Evolutionary conservation across 2,113 vertebrate genomes (phyloP).

Genomic region (Nothocercus julius): DNA sequence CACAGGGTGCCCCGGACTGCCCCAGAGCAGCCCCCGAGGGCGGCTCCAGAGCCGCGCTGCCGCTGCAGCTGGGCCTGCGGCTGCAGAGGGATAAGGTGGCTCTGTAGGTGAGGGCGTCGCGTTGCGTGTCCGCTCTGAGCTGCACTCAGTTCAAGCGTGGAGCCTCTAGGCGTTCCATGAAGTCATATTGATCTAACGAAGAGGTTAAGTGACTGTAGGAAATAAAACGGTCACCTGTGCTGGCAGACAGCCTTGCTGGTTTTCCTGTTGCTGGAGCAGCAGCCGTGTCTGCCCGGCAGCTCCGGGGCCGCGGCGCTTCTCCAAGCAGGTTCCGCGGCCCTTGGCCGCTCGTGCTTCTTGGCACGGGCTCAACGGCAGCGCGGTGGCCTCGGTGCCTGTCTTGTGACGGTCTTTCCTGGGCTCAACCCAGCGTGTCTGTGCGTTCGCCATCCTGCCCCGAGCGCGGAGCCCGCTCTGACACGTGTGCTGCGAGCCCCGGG

Average conservation of each 20-base stretch:
- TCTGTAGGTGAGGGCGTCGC: not conserved
- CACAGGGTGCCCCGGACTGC: not conserved
- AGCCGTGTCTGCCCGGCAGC: not conserved
- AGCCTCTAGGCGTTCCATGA: not conserved
- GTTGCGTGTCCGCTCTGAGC: not conserved
- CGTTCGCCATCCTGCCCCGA: not conserved
- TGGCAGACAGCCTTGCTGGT: not conserved
- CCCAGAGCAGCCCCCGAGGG: not conserved
- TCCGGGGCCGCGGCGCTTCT: accelerated
- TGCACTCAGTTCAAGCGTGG: not conserved
- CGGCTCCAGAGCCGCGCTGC: not conserved
- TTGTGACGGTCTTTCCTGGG: no score
- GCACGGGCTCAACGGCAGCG: not conserved
- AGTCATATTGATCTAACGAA: not conserved
- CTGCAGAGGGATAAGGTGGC: not conserved
- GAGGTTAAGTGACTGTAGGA: not conserved
- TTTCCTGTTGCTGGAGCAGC: not conserved
- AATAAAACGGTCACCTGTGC: not conserved
- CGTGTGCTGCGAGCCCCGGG: not conserved
- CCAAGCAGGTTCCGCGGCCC: not conserved
- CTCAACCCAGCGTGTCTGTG: accelerated
- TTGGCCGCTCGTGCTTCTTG: no score
- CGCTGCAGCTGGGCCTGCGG: not conserved
- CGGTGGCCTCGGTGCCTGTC: not conserved
- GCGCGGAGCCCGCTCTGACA: accelerated